Percentiles rank a stretch among this genome's conserved stretches.
phyloP scores from a whole-genome alignment of 2,113 vertebrate species.

The Sturnira hondurensis region DNA sequence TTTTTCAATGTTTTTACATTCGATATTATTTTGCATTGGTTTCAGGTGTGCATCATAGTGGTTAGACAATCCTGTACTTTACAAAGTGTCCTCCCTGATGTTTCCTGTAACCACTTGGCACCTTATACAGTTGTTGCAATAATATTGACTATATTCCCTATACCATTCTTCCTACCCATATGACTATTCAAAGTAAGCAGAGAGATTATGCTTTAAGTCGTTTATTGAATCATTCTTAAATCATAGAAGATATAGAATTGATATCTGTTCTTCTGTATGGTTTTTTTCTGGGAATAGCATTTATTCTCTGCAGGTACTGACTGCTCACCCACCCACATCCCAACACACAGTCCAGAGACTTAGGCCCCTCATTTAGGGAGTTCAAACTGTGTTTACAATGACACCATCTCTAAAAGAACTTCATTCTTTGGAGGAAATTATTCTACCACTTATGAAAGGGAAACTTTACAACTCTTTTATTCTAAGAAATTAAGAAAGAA shows the following conservation, averaged over 20 bases:
- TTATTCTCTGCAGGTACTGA: background rate
- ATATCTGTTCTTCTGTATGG: background rate
- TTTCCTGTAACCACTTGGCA: background rate
- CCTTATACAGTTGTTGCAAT: background rate
- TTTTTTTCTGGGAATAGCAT: background rate
- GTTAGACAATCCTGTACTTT: background rate
- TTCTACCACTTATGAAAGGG: background rate
- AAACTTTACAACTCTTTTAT: background rate
- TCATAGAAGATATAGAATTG: background rate
- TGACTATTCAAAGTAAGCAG: background rate
- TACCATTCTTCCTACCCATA: background rate
- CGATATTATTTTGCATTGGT: background rate
- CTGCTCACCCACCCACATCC: background rate
- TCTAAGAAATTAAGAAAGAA: background rate
- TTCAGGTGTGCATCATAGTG: background rate
- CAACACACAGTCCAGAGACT: background rate
- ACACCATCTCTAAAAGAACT: background rate
- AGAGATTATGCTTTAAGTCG: background rate
- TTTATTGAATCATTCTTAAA: background rate
- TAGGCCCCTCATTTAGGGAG: background rate
- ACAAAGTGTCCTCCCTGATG: background rate
- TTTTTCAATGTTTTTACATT: background rate
- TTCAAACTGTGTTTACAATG: background rate
- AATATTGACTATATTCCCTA: background rate
- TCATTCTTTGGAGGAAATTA: background rate